A percentile compares a stretch with the other conserved stretches of the same genome.
Evolutionary conservation across 2,888 invertebrate genomes (phyloP).

Genomic region (Allacma fusca): DNA sequence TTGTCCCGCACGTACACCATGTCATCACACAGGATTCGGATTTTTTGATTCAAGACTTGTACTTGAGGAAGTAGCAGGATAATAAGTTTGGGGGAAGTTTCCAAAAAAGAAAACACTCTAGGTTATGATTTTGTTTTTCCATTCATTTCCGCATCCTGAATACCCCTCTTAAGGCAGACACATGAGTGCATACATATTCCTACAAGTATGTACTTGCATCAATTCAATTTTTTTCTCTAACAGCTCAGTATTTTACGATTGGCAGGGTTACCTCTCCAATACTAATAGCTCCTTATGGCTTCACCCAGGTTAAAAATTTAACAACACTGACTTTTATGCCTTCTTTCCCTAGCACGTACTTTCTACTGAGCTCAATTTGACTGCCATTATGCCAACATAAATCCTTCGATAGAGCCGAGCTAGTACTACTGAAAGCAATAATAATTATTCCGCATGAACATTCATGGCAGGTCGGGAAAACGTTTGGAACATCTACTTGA

Average conservation of each 20-base stretch:
- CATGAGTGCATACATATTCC: background rate
- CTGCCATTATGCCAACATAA: no score
- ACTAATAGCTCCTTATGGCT: background rate
- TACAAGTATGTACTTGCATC: background rate
- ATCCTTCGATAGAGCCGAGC: no score
- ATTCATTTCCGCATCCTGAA: background rate
- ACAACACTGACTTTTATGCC: background rate
- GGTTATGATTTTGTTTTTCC: background rate
- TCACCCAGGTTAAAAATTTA: background rate
- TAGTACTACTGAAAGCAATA: no score
- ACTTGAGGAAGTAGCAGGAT: background rate
- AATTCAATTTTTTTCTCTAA: background rate
- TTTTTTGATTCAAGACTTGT: conserved; percentile 12
- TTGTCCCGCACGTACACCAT: background rate
- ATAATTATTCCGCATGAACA: no score
- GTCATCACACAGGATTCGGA: background rate
- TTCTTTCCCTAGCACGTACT: background rate
- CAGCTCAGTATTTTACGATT: background rate
- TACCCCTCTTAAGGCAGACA: background rate
- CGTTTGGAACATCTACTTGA: no score
- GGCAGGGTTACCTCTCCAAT: background rate
- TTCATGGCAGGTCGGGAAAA: no score
- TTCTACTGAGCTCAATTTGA: no score
- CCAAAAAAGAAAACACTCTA: background rate
- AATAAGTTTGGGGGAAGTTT: background rate